These are phyloP conservation scores for Perizoma flavofasciatum DNA, from an alignment of 2,888 invertebrate genomes.

Conservation along the genomic window DNA sequence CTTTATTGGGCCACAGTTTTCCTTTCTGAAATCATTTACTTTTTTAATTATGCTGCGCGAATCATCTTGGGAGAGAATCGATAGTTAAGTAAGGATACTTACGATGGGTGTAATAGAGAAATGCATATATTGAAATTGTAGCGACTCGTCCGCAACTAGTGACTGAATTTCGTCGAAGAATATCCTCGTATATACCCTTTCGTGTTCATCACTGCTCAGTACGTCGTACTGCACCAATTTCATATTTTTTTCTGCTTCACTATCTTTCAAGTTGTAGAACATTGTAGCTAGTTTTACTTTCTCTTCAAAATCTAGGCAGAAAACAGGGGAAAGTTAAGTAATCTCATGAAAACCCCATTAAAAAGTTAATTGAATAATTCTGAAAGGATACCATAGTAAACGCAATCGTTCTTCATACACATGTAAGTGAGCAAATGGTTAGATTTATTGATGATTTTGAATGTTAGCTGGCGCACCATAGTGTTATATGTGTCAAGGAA, in stretches of 20 bases:
- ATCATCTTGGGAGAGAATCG: background rate
- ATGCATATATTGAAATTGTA: slow-evolving; percentile 65
- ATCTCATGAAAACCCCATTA: background rate
- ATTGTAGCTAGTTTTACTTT: slow-evolving; percentile 69
- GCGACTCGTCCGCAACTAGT: slow-evolving; percentile 67
- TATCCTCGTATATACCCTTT: slow-evolving; percentile 72
- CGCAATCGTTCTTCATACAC: slow-evolving; percentile 82
- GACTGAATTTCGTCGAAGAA: slow-evolving; percentile 74
- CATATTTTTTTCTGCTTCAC: slow-evolving; percentile 60
- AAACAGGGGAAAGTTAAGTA: background rate
- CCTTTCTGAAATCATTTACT: slow-evolving; percentile 70
- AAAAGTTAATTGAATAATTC: too few relatives aligned
- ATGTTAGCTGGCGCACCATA: slow-evolving; percentile 75
- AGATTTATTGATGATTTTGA: slow-evolving; percentile 83
- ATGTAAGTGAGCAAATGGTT: slow-evolving; percentile 78
- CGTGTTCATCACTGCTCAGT: slow-evolving; percentile 68
- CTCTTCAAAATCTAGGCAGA: slow-evolving; percentile 68
- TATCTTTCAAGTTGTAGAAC: slow-evolving; percentile 65
- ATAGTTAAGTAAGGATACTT: slow-evolving; percentile 41
- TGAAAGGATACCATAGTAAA: slow-evolving; percentile 56
- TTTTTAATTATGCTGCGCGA: background rate
- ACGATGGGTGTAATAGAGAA: slow-evolving; percentile 83
- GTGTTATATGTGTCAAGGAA: slow-evolving; percentile 85
- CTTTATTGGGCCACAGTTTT: slow-evolving; percentile 83
- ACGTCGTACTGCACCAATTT: slow-evolving; percentile 73